Percentiles rank a stretch among this genome's conserved stretches.
phyloP scores from a whole-genome alignment of 2,888 invertebrate species.

The Cheilosia variabilis region DNA sequence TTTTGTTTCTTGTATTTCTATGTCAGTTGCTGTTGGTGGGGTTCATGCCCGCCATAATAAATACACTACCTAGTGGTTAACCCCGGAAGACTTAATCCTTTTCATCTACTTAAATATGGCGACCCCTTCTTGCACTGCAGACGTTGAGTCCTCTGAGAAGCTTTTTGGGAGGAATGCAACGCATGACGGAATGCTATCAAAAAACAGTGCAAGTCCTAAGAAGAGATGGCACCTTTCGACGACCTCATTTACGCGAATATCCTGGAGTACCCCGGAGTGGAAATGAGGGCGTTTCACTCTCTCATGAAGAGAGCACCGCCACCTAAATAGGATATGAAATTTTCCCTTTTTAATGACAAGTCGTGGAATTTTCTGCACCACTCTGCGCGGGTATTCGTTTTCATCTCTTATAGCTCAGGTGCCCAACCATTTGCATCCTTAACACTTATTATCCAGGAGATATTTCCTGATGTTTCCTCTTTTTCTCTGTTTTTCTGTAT shows the following conservation, averaged over 20 bases:
- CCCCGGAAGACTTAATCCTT: constrained; percentile 70
- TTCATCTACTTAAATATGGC: constrained; percentile 63
- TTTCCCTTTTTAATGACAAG: constrained; percentile 54
- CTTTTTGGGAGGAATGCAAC: constrained; percentile 32
- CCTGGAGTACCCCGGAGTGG: constrained; percentile 56
- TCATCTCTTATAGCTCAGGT: constrained; percentile 31
- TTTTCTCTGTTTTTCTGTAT: neutral
- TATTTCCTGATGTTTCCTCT: constrained; percentile 65
- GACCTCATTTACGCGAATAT: constrained; percentile 67
- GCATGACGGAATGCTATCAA: constrained; percentile 24
- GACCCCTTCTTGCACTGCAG: constrained; percentile 28
- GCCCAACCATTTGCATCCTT: constrained; percentile 67
- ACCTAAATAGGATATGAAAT: constrained; percentile 56
- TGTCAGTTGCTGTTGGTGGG: constrained; percentile 51
- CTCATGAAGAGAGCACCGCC: constrained; percentile 47
- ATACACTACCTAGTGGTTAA: constrained; percentile 62
- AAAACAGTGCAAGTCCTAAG: constrained; percentile 10
- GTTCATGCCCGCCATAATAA: constrained; percentile 23
- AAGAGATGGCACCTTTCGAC: constrained; percentile 52
- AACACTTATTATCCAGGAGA: constrained; percentile 62
- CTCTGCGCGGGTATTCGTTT: constrained; percentile 10
- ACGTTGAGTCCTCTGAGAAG: constrained; percentile 41
- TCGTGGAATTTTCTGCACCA: constrained; percentile 41
- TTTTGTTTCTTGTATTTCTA: constrained; percentile 29
- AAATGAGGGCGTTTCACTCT: constrained; percentile 56